Conservation (phyloP, 1,140 invertebrate genomes). For the Brachystomella parvula region DNA sequence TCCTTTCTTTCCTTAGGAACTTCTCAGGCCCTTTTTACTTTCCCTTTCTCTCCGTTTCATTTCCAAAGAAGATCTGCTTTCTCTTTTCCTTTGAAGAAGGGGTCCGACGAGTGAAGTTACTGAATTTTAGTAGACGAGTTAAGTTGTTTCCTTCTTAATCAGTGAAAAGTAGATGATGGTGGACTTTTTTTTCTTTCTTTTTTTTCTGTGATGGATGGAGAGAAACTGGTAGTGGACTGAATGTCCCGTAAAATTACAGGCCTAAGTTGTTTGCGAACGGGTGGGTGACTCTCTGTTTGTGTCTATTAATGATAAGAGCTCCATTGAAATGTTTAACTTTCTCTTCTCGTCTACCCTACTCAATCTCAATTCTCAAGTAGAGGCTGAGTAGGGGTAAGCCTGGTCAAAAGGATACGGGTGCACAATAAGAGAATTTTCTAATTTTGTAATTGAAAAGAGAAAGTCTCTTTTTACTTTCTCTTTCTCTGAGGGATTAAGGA, state of each 20-base stretch:
- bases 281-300: neutral
- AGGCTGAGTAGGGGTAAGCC: neutral
- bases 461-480: neutral
- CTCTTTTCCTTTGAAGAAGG: conserved; percentile 2
- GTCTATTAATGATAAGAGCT: neutral
- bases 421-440: too few relatives aligned
- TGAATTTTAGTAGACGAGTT: neutral
- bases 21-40: too few relatives aligned
- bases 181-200: neutral
- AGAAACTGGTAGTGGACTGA: neutral
- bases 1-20: neutral
- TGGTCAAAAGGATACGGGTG: neutral
- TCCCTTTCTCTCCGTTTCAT: neutral
- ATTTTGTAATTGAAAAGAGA: neutral
- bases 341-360: neutral
- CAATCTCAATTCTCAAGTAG: neutral
- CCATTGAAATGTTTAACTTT: neutral
- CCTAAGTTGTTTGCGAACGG: neutral
- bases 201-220: neutral
- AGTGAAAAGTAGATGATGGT: neutral
- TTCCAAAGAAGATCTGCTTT: neutral
- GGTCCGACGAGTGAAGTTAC: neutral
- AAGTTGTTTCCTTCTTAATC: conserved; percentile 4
- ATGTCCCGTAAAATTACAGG: neutral
- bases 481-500: neutral